phyloP scores from a whole-genome alignment of 2,797 vertebrate species.

The Xenops minutus region DNA sequence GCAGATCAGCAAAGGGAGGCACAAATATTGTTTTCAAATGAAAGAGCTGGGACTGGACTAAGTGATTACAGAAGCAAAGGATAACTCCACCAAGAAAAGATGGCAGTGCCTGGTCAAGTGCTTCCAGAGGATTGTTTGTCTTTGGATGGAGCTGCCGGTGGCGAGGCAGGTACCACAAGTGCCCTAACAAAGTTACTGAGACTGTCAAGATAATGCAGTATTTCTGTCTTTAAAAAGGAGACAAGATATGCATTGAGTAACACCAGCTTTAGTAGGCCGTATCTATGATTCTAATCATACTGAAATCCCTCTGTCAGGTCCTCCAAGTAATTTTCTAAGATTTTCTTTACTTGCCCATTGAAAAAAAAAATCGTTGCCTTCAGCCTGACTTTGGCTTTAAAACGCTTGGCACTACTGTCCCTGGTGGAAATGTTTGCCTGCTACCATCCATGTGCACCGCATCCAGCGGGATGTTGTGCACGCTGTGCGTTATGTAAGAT shows the following conservation, averaged over 20 bases:
- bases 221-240: not conserved
- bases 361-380: not conserved
- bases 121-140: not conserved
- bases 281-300: not conserved
- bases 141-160: not conserved
- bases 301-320: not conserved
- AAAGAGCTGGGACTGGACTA: not conserved
- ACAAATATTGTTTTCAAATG: not conserved
- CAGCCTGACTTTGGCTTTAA: not conserved
- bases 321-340: not conserved
- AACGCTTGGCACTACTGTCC: not conserved
- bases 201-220: not conserved
- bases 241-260: not conserved
- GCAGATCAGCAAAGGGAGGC: slow-evolving; percentile 36
- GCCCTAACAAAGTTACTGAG: not conserved
- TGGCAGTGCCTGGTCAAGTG: not conserved
- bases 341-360: not conserved
- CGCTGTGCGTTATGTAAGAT: slow-evolving; percentile 41
- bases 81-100: not conserved
- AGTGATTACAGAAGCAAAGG: not conserved
- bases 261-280: not conserved
- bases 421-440: not conserved
- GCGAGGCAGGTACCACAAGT: not conserved
- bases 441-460: not conserved
- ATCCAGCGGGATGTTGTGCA: not conserved